Evolutionary conservation across 1,140 invertebrate species (phyloP).

Genomic region (Hylyphantes graminicola): DNA sequence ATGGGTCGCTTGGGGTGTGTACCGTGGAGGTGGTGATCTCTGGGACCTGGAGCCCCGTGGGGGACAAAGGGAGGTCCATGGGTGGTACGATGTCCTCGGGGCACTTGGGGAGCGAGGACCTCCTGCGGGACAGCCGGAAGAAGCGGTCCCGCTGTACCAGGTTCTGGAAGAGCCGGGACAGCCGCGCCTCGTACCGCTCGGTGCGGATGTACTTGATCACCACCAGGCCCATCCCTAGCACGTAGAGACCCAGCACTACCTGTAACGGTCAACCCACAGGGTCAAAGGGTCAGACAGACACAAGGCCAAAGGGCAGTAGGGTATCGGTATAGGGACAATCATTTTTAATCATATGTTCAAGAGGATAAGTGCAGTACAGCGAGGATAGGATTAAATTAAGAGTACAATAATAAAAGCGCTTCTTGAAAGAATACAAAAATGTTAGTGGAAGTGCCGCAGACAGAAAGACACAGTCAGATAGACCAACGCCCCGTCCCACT

Average conservation of each 20-base stretch:
- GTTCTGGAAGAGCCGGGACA: constrained; percentile 57
- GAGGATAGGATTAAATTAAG: no score
- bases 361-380: no score
- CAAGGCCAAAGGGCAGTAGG: not conserved
- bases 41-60: not conserved
- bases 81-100: not conserved
- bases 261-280: not conserved
- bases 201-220: constrained; percentile 61
- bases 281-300: not conserved
- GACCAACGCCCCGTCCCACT: not conserved
- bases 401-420: no score
- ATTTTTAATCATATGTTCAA: no score
- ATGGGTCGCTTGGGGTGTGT: not conserved
- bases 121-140: constrained; percentile 52
- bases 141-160: constrained; percentile 57
- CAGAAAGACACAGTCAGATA: not conserved
- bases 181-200: constrained; percentile 59
- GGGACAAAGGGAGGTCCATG: not conserved
- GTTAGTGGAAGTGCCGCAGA: no score
- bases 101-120: constrained; percentile 45
- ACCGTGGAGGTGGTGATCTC: constrained; percentile 16
- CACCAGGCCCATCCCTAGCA: constrained; percentile 44
- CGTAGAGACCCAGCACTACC: constrained; percentile 52
- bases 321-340: not conserved
- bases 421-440: no score